Base-by-base conservation (phyloP, 2,113 vertebrate species). In the Etia nguti region DNA sequence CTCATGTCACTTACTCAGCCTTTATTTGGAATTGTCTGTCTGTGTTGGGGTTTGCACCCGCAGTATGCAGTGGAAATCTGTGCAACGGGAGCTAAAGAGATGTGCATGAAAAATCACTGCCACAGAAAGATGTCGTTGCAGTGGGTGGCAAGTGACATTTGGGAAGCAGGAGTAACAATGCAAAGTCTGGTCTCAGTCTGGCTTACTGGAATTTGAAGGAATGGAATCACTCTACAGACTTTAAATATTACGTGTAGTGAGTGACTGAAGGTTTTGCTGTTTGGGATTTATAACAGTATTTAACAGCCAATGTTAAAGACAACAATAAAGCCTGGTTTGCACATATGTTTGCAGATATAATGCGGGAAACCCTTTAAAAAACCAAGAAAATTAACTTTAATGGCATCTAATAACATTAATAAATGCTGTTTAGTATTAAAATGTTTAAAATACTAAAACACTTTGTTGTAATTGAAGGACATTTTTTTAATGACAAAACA, bases 1-100 rank as follows among this genome's bases (percentile, higher is more conserved):
- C 88, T 65, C 54, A 48, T 91, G 92, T 94, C 94, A 94, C 93
- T 89, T 93, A 92, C 90, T 92, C 89, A 86, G 89, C 90, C 90
- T 88, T 86, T 87, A 88, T 94, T 93, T 92, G 86, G 88, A 91
- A 91, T 91, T 91, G 89, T 90, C 92, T 87, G 87, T 93, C 90
- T 91, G 86, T 91, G 91, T 86, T 93, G 87, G 88, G 91, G 89
- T 92, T 91, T 94, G 55, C 87, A 90, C 83, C 88, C 87, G 2
- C 89, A 88, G 81, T 70, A 80, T 65, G 89, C 89, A 91, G 85
- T 93, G 88, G 90, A 94, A 93, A 94, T 85, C 88, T 93, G 88
- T 93, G 91, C 83, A 88, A 90, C 54, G 52, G 56, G 48, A 87
- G 81, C 73, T 85, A 52, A 82, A 85, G 75, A 87, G 73, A 90